phyloP scores from a whole-genome alignment of 2,888 invertebrate genomes.

The Noctua comes region DNA sequence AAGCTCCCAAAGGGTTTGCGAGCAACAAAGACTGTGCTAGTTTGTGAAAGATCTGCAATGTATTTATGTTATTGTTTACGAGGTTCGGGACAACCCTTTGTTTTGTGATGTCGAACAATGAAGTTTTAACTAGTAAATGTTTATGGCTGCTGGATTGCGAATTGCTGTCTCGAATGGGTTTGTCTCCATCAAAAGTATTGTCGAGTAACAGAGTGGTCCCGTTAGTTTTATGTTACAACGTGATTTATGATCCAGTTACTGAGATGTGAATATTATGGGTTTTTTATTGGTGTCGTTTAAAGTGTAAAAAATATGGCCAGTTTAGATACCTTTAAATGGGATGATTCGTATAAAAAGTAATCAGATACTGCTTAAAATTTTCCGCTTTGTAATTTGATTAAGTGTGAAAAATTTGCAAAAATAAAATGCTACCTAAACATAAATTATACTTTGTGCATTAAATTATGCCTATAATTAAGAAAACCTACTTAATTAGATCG shows the following conservation, averaged over 20 bases:
- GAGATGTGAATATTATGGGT: slow-evolving; percentile 63
- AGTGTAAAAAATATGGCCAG: slow-evolving; percentile 49
- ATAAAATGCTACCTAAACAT: slow-evolving; percentile 11
- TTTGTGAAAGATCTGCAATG: slow-evolving; percentile 74
- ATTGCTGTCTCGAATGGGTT: slow-evolving; percentile 69
- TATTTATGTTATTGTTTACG: slow-evolving; percentile 80
- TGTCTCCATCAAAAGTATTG: slow-evolving; percentile 59
- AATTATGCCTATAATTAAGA: slow-evolving; percentile 41
- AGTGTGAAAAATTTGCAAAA: slow-evolving; percentile 50
- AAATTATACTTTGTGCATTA: slow-evolving; percentile 28
- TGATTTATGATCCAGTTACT: slow-evolving; percentile 65
- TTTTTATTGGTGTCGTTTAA: slow-evolving; percentile 64
- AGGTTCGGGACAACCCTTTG: slow-evolving; percentile 78
- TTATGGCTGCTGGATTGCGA: slow-evolving; percentile 76
- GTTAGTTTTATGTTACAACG: slow-evolving; percentile 62
- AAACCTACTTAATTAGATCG: slow-evolving; percentile 8
- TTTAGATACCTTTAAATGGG: slow-evolving; percentile 49
- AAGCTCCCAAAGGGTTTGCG: slow-evolving; percentile 74
- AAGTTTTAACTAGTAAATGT: slow-evolving; percentile 75
- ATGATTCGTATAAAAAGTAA: slow-evolving; percentile 48
- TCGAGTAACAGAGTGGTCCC: slow-evolving; percentile 52
- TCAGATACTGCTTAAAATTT: slow-evolving; percentile 45
- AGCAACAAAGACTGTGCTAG: slow-evolving; percentile 72
- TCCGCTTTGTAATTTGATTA: slow-evolving; percentile 50
- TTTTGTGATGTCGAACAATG: slow-evolving; percentile 74